Conservation (phyloP, 2,888 invertebrate genomes). For the Tachina grossa region DNA sequence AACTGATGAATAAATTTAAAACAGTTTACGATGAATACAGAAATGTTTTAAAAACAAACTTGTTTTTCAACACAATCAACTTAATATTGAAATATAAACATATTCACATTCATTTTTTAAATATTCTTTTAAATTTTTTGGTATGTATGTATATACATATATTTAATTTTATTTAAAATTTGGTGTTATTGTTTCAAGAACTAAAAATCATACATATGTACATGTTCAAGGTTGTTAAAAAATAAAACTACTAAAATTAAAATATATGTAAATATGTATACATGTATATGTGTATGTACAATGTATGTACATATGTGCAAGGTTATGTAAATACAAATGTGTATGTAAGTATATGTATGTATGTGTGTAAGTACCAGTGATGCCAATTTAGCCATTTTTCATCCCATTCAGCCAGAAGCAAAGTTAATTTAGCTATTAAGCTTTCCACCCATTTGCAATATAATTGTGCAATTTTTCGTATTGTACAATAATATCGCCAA, state of each 20-base stretch:
- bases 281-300: not conserved
- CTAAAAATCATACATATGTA: constrained; percentile 29
- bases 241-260: constrained; percentile 32
- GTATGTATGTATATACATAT: not conserved
- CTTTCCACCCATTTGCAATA: too few species aligned
- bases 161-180: constrained; percentile 42
- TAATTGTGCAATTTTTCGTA: too few species aligned
- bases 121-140: constrained; percentile 14
- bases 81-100: constrained; percentile 60
- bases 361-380: too few species aligned
- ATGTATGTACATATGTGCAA: not conserved
- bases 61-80: constrained; percentile 58
- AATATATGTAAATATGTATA: not conserved
- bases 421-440: too few species aligned
- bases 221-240: constrained; percentile 64
- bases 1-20: constrained; percentile 63
- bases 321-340: too few species aligned
- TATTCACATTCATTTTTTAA: constrained; percentile 25
- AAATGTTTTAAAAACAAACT: constrained; percentile 64
- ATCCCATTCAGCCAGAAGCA: too few species aligned
- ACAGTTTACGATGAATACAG: constrained; percentile 1
- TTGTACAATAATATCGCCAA: too few species aligned
- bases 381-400: too few species aligned
- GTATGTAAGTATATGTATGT: too few species aligned
- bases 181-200: constrained; percentile 57